Evolutionary conservation across 2,797 vertebrate genomes (phyloP).

Genomic region (Apodemus agrarius): DNA sequence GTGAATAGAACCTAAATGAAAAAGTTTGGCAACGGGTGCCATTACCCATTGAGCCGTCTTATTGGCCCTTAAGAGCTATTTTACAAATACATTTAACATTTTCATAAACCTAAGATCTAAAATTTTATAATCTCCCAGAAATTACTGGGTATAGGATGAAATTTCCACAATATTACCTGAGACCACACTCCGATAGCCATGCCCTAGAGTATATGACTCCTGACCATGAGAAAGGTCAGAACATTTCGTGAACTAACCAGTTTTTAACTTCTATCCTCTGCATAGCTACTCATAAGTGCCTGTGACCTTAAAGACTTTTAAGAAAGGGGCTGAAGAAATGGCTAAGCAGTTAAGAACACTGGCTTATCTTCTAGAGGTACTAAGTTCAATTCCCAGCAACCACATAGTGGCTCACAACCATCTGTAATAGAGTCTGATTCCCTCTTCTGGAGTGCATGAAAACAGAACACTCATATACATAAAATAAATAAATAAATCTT

Average conservation of each 20-base stretch:
- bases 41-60: not conserved
- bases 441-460: not conserved
- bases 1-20: not conserved
- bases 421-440: not conserved
- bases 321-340: not conserved
- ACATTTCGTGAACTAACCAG: not conserved
- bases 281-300: not conserved
- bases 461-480: not conserved
- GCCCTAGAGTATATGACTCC: not conserved
- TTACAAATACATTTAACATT: not conserved
- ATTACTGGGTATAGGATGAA: not conserved
- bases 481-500: not conserved
- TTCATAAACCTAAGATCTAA: not conserved
- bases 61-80: not conserved
- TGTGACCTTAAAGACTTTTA: not conserved
- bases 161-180: not conserved
- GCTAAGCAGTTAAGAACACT: not conserved
- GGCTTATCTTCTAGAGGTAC: not conserved
- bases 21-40: not conserved
- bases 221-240: not conserved
- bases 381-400: not conserved
- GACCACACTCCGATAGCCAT: not conserved
- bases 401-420: not conserved
- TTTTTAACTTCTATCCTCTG: too few relatives aligned
- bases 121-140: not conserved